These are phyloP conservation scores for Chloropsis hardwickii DNA, from an alignment of 2,113 vertebrate species.

Conservation along the genomic window DNA sequence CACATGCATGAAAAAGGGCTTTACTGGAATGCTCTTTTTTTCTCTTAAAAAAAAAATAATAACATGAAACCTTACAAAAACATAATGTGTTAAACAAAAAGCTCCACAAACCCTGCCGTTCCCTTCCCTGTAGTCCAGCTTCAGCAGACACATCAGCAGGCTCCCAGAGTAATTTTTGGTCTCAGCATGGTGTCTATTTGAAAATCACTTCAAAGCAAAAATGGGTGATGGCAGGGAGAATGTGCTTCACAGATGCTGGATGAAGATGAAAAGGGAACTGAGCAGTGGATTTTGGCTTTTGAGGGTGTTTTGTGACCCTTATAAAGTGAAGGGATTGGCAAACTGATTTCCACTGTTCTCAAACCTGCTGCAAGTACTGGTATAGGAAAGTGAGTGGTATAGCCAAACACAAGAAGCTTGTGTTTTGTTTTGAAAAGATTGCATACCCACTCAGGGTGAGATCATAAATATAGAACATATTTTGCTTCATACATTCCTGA, in stretches of 20 bases:
- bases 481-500: neutral
- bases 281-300: neutral
- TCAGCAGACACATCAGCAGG: neutral
- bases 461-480: neutral
- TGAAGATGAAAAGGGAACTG: neutral
- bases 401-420: neutral
- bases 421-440: neutral
- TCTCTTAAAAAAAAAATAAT: neutral
- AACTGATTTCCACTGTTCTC: neutral
- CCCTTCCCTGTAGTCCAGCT: neutral
- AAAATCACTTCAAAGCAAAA: constrained; percentile 16
- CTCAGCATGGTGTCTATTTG: neutral
- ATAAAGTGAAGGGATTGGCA: neutral
- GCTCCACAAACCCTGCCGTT: neutral
- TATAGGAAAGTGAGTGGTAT: neutral
- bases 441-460: neutral
- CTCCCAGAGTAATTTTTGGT: neutral
- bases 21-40: neutral
- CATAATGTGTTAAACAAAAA: neutral
- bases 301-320: neutral
- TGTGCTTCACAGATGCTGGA: neutral
- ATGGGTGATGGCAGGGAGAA: neutral
- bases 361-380: neutral
- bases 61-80: neutral
- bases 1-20: neutral